Percentiles rank a stretch among this genome's conserved stretches.
phyloP scores from a whole-genome alignment of 2,113 vertebrate genomes.

The Strix aluco region DNA sequence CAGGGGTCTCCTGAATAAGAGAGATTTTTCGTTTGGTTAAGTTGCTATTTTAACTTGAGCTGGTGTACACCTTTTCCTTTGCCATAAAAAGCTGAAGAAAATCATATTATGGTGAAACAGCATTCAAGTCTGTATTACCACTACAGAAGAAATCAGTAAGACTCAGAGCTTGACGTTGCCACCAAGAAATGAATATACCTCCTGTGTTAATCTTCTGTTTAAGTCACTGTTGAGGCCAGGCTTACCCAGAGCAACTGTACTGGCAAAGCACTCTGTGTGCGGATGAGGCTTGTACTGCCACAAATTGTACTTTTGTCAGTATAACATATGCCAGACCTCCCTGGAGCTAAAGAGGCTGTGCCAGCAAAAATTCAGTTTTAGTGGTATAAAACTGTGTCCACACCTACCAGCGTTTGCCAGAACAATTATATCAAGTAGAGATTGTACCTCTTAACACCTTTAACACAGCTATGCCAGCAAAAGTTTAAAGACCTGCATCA shows the following conservation, averaged over 20 bases:
- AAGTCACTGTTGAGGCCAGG: neutral
- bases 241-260: neutral
- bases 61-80: neutral
- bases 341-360: slow-evolving; percentile 26
- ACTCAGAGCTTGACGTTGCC: neutral
- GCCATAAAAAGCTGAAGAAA: slow-evolving; percentile 4
- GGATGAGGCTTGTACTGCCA: neutral
- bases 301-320: slow-evolving; percentile 11
- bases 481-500: neutral
- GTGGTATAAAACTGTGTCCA: neutral
- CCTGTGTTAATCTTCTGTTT: neutral
- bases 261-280: neutral
- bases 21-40: neutral
- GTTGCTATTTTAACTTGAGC: neutral
- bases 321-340: slow-evolving; percentile 49
- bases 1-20: neutral
- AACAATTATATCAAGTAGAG: neutral
- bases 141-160: neutral
- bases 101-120: neutral
- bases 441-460: neutral
- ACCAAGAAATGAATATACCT: neutral
- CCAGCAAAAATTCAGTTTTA: slow-evolving; percentile 47
- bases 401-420: slow-evolving; percentile 39
- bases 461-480: neutral
- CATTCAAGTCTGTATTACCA: neutral